phyloP scores from a whole-genome alignment of 2,888 invertebrate genomes.

The Aproaerema taeniolella region DNA sequence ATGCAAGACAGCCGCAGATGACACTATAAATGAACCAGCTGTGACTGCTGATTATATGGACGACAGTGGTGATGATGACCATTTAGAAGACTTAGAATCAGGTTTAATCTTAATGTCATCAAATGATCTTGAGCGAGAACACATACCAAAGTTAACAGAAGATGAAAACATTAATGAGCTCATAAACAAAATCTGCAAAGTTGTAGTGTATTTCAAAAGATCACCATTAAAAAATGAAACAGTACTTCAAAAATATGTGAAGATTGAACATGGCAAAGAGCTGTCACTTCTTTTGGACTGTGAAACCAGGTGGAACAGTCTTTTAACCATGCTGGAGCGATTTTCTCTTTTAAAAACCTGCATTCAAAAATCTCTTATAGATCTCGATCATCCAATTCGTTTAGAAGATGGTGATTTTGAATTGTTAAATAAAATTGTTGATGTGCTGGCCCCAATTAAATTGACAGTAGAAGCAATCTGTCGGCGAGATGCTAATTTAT shows the following conservation, averaged over 20 bases:
- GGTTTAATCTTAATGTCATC: slow-evolving; percentile 1
- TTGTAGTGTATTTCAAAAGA: slow-evolving; percentile 17
- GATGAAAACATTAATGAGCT: slow-evolving; percentile 14
- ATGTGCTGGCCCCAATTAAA: slow-evolving; percentile 21
- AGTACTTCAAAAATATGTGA: slow-evolving; percentile 20
- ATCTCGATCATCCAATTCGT: slow-evolving; percentile 22
- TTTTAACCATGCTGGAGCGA: slow-evolving; percentile 19
- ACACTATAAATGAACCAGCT: too few relatives aligned
- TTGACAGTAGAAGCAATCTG: slow-evolving; percentile 21
- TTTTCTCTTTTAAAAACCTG: slow-evolving; percentile 22
- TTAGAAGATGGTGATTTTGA: slow-evolving; percentile 21
- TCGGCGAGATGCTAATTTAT: slow-evolving; percentile 20
- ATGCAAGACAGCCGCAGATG: slow-evolving; percentile 11
- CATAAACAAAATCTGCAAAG: slow-evolving; percentile 17
- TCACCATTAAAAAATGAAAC: slow-evolving; percentile 18
- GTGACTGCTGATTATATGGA: slow-evolving; percentile 5
- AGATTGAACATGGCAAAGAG: slow-evolving; percentile 19
- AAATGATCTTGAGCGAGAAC: slow-evolving; percentile 1
- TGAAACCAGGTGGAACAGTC: slow-evolving; percentile 18
- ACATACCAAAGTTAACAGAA: slow-evolving; percentile 13
- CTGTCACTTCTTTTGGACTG: slow-evolving; percentile 18
- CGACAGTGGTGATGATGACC: slow-evolving; percentile 14
- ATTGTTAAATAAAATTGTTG: slow-evolving; percentile 23
- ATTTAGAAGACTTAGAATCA: slow-evolving; percentile 14
- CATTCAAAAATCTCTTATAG: slow-evolving; percentile 26